Evolutionary conservation across 2,888 invertebrate species (phyloP).

Genomic region (Diachrysia chrysitis): DNA sequence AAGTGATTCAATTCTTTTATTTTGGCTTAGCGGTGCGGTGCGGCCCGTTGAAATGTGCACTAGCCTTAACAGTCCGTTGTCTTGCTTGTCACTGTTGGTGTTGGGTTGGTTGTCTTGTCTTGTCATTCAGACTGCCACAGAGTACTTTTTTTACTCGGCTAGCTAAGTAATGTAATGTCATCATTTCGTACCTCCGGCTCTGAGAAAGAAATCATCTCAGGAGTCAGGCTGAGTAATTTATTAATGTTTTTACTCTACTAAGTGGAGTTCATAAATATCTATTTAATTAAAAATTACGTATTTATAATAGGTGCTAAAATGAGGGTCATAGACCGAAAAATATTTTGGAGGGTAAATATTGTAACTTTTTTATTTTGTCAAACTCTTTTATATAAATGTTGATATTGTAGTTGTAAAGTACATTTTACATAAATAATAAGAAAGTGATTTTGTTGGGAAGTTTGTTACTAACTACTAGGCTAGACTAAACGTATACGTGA

Average conservation of each 20-base stretch:
- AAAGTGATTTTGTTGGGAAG: neutral
- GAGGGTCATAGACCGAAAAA: slow-evolving; percentile 61
- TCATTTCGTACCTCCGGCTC: neutral
- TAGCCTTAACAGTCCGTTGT: too few species aligned
- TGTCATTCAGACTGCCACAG: too few species aligned
- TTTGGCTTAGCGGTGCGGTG: too few species aligned
- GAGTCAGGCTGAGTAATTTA: neutral
- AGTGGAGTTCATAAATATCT: neutral
- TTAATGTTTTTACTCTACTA: neutral
- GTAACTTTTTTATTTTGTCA: neutral
- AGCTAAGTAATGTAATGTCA: too few species aligned
- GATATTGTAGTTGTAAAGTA: neutral
- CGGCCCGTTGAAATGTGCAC: too few species aligned
- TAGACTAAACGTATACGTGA: neutral
- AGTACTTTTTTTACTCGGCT: too few species aligned
- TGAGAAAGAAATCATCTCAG: neutral
- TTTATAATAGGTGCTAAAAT: slow-evolving; percentile 32
- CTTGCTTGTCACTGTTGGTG: too few species aligned
- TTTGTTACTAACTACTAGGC: too few species aligned
- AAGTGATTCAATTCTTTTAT: too few species aligned
- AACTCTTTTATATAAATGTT: neutral
- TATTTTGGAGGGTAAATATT: slow-evolving; percentile 64
- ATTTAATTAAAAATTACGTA: slow-evolving; percentile 7
- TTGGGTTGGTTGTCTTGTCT: too few species aligned
- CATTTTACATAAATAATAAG: neutral